A percentile compares a stretch with the other conserved stretches of the same genome.
These are phyloP conservation scores for Zalophus californianus DNA, from an alignment of 2,797 vertebrate genomes.

Conservation along the genomic window DNA sequence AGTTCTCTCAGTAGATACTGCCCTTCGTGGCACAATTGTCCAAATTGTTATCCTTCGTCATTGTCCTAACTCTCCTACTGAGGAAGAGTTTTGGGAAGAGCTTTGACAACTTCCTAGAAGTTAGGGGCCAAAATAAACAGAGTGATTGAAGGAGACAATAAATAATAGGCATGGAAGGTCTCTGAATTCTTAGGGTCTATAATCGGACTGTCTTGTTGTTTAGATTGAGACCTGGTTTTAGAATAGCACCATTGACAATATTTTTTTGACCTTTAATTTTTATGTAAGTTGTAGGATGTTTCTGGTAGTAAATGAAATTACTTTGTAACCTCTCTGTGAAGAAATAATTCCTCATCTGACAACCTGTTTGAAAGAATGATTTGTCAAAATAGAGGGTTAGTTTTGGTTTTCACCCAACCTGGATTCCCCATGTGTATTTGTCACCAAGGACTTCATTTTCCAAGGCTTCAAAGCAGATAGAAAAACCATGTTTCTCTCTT, in stretches of 20 bases:
- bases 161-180: background rate
- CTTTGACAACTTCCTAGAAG: background rate
- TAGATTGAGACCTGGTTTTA: background rate
- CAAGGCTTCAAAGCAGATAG: slow-evolving; percentile 57
- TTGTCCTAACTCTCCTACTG: background rate
- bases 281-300: background rate
- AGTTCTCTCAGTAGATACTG: background rate
- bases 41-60: background rate
- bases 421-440: slow-evolving; percentile 62
- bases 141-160: background rate
- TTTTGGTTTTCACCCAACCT: slow-evolving; percentile 62
- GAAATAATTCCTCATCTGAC: slow-evolving; percentile 72
- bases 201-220: background rate
- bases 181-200: background rate
- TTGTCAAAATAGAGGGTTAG: slow-evolving; percentile 77
- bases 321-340: slow-evolving; percentile 38
- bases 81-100: background rate
- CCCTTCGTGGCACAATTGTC: background rate
- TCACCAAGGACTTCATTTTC: slow-evolving; percentile 31
- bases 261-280: background rate
- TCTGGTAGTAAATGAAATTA: slow-evolving; percentile 39
- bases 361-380: slow-evolving; percentile 78
- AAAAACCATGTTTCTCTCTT: background rate
- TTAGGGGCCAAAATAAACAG: background rate
- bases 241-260: background rate